Evolutionary conservation across 1,140 invertebrate genomes (phyloP).

Genomic region (Zaprionus davidi): DNA sequence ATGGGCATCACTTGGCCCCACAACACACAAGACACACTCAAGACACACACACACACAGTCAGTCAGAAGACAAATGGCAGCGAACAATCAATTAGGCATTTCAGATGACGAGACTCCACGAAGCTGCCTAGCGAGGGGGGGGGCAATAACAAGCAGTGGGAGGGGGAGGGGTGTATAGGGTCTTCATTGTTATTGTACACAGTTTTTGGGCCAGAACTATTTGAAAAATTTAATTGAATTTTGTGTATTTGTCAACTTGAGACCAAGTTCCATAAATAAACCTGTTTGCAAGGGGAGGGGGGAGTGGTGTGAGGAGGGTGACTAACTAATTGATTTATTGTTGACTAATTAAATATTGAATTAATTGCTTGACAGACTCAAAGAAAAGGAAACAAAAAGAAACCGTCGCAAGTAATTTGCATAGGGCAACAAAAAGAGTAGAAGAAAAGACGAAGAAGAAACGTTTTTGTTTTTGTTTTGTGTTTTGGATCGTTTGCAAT

Average conservation of each 20-base stretch:
- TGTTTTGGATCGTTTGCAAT: constrained; percentile 36
- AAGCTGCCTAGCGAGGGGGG: constrained; percentile 26
- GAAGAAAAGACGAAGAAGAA: constrained; percentile 13
- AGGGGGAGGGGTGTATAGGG: not conserved
- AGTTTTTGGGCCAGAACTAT: constrained; percentile 61
- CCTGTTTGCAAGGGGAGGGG: constrained; percentile 43
- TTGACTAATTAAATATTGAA: constrained; percentile 83
- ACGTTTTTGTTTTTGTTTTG: not conserved
- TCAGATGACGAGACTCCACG: constrained; percentile 28
- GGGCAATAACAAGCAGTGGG: not conserved
- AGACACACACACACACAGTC: constrained; percentile 20
- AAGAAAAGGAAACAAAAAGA: constrained; percentile 24
- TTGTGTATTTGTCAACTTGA: constrained; percentile 64
- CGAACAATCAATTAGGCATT: constrained; percentile 74
- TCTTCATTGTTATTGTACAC: constrained; percentile 47
- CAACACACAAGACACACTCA: constrained; percentile 53
- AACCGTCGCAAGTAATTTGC: constrained; percentile 67
- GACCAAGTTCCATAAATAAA: constrained; percentile 61
- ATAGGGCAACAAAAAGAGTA: constrained; percentile 41
- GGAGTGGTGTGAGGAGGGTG: constrained; percentile 8
- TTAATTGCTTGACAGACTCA: constrained; percentile 68
- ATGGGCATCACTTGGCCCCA: constrained; percentile 45
- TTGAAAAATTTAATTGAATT: constrained; percentile 76
- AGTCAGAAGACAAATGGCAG: constrained; percentile 66
- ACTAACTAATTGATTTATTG: constrained; percentile 80